These are phyloP conservation scores for sheep (Ovis aries) DNA, from an alignment of 2,113 vertebrate species.

Conservation along the genomic window ARS-UI_Ramb_v3.0 NC_056054.1:238628001-238628500, in stretches of 20 bases:
- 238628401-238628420: not conserved
- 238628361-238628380: not conserved
- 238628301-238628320: slow-evolving; percentile 47
- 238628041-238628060: slow-evolving; percentile 4
- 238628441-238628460: not conserved
- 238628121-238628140: not conserved
- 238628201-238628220: slow-evolving; percentile 53
- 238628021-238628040: not conserved
- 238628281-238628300: slow-evolving; percentile 56
- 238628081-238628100: not conserved
- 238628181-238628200: slow-evolving; percentile 52
- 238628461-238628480: not conserved
- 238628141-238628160: not conserved
- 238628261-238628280: slow-evolving; percentile 59
- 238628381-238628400: not conserved
- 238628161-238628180: slow-evolving; percentile 36
- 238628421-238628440: not conserved
- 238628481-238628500: not conserved
- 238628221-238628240: slow-evolving; percentile 43
- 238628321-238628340: not conserved
- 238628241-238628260: slow-evolving; percentile 41
- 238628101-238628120: slow-evolving; percentile 39
- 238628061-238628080: slow-evolving; percentile 28
- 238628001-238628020: slow-evolving; percentile 5
- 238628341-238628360: slow-evolving; percentile 33